phyloP scores from a whole-genome alignment of 2,113 vertebrate species.

The Semicossyphus pulcher region DNA sequence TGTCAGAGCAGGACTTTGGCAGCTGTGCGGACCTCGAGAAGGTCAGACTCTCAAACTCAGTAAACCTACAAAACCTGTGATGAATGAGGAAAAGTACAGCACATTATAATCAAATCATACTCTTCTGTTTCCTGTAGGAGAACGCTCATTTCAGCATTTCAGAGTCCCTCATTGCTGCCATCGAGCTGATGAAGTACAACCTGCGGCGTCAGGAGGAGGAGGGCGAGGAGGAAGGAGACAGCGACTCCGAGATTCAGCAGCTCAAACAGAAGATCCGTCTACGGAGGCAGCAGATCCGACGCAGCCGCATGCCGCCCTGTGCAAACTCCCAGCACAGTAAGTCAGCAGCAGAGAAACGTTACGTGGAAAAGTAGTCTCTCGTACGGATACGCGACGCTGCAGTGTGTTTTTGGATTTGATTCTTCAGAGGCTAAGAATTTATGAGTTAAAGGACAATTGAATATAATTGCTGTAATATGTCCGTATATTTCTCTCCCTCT shows the following conservation, averaged over 20 bases:
- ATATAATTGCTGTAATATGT: too few relatives aligned
- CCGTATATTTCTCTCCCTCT: neutral
- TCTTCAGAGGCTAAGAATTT: neutral
- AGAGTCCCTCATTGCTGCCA: constrained; percentile 96
- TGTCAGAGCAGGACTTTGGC: constrained; percentile 99
- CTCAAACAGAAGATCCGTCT: constrained; percentile 97
- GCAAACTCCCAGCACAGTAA: constrained; percentile 70
- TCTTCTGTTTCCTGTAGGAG: constrained; percentile 87
- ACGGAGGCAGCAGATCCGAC: constrained; percentile 93
- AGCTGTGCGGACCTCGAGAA: constrained; percentile 99
- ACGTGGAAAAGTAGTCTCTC: neutral
- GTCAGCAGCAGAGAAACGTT: neutral
- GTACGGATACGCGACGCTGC: neutral
- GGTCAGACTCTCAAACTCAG: too few relatives aligned
- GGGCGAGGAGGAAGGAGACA: constrained; percentile 90
- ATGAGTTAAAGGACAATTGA: too few relatives aligned
- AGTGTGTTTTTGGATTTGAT: neutral
- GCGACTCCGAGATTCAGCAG: constrained; percentile 95
- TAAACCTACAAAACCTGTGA: too few relatives aligned
- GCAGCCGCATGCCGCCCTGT: constrained; percentile 79
- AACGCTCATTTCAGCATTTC: constrained; percentile 99
- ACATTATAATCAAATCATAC: too few relatives aligned
- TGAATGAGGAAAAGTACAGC: too few relatives aligned
- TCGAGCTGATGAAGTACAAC: constrained; percentile 99
- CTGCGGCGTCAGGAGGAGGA: constrained; percentile 86